These are phyloP conservation scores for Chionoecetes opilio DNA, from an alignment of 1,140 invertebrate genomes.

Conservation along the genomic window DNA sequence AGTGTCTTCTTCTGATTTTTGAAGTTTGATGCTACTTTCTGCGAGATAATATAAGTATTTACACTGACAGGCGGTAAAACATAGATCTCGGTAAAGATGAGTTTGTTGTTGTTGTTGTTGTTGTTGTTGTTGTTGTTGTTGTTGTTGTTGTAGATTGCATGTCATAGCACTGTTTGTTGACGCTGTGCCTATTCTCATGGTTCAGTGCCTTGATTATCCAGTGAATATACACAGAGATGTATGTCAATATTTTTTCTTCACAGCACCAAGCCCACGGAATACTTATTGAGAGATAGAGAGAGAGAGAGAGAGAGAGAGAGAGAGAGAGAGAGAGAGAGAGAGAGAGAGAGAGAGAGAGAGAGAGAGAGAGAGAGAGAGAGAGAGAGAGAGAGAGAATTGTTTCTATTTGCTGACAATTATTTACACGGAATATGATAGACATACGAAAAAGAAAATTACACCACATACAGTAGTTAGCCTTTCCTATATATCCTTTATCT, in stretches of 20 bases:
- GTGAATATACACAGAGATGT: neutral
- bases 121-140: neutral
- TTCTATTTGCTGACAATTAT: slow-evolving; percentile 31
- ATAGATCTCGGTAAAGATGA: too few relatives aligned
- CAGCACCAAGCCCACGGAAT: neutral
- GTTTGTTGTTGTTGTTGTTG: too few relatives aligned
- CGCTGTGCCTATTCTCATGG: too few relatives aligned
- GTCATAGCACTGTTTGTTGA: neutral
- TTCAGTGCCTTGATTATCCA: neutral
- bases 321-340: slow-evolving; percentile 42
- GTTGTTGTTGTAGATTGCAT: neutral
- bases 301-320: neutral
- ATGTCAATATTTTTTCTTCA: too few relatives aligned
- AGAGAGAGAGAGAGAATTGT: neutral
- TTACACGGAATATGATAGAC: slow-evolving; percentile 34
- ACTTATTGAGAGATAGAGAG: neutral
- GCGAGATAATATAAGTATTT: neutral
- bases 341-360: slow-evolving; percentile 51
- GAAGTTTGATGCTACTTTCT: neutral
- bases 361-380: slow-evolving; percentile 11
- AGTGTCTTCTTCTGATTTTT: neutral
- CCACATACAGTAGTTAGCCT: too few relatives aligned
- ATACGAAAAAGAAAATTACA: neutral
- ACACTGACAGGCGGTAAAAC: neutral
- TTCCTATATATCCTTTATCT: too few relatives aligned